Evolutionary conservation across 2,797 vertebrate species (phyloP).

Genomic region (Dendrocincla tyrannina): DNA sequence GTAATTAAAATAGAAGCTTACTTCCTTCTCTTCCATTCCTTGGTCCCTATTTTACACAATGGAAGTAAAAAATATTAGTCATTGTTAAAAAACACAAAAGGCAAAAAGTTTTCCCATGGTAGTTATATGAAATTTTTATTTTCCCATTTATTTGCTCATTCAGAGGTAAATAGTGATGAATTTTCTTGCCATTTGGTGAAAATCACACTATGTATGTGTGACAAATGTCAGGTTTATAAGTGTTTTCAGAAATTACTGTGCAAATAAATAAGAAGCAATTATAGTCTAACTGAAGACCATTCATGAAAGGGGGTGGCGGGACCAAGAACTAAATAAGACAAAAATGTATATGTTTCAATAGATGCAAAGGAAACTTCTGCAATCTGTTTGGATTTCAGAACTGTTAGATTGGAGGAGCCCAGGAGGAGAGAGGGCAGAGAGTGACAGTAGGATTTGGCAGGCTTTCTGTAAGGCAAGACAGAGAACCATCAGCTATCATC

Average conservation of each 20-base stretch:
- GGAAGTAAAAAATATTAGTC: background rate
- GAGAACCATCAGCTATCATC: background rate
- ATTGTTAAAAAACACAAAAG: background rate
- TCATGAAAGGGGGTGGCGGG: accelerated
- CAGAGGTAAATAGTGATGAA: background rate
- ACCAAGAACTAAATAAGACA: background rate
- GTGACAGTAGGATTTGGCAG: background rate
- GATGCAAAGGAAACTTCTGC: background rate
- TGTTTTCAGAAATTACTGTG: background rate
- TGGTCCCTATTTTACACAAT: background rate
- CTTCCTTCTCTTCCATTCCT: background rate
- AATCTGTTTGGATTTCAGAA: background rate
- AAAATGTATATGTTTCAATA: background rate
- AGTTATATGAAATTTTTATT: background rate
- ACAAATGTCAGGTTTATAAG: background rate
- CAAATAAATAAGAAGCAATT: background rate
- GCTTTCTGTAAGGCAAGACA: background rate
- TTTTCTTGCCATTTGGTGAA: background rate
- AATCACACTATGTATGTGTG: background rate
- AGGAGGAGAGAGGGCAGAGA: background rate
- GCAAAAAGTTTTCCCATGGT: background rate
- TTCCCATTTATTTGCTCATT: background rate
- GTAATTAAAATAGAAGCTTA: background rate
- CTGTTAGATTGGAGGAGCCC: background rate
- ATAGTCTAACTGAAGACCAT: background rate